Percentiles rank a stretch among this genome's conserved stretches.
phyloP scores from a whole-genome alignment of 2,888 invertebrate genomes.

The Calliphora vomitoria region DNA sequence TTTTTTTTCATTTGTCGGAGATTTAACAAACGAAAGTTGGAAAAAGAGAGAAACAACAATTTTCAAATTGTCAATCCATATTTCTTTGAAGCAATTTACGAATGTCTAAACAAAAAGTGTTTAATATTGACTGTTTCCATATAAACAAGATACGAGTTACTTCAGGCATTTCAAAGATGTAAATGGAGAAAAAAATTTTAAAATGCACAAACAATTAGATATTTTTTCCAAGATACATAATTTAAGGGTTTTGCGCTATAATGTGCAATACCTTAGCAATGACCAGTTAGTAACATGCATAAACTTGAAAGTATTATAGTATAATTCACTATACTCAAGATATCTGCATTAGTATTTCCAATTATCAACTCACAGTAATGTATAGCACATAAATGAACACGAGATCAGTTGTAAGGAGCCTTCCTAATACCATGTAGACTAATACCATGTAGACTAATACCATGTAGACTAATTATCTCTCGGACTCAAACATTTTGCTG shows the following conservation, averaged over 20 bases:
- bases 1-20: neutral
- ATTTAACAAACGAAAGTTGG: constrained; percentile 13
- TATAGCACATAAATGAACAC: too few relatives aligned
- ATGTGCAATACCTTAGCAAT: neutral
- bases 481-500: too few relatives aligned
- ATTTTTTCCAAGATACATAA: neutral
- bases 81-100: constrained; percentile 64
- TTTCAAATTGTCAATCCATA: constrained; percentile 65
- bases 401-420: too few relatives aligned
- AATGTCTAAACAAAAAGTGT: constrained; percentile 61
- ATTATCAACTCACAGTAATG: too few relatives aligned
- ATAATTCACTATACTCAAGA: too few relatives aligned
- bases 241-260: neutral
- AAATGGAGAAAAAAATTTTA: constrained; percentile 13
- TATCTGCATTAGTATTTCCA: too few relatives aligned
- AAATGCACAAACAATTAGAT: constrained; percentile 24
- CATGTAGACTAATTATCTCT: too few relatives aligned
- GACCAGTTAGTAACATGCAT: too few relatives aligned
- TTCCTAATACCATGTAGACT: too few relatives aligned
- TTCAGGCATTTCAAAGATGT: constrained; percentile 35
- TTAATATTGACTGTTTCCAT: constrained; percentile 32
- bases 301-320: too few relatives aligned
- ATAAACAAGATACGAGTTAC: constrained; percentile 28
- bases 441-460: too few relatives aligned
- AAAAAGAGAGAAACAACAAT: constrained; percentile 35